Base-by-base conservation (phyloP, 2,797 vertebrate species). In the Fratercula arctica region DNA sequence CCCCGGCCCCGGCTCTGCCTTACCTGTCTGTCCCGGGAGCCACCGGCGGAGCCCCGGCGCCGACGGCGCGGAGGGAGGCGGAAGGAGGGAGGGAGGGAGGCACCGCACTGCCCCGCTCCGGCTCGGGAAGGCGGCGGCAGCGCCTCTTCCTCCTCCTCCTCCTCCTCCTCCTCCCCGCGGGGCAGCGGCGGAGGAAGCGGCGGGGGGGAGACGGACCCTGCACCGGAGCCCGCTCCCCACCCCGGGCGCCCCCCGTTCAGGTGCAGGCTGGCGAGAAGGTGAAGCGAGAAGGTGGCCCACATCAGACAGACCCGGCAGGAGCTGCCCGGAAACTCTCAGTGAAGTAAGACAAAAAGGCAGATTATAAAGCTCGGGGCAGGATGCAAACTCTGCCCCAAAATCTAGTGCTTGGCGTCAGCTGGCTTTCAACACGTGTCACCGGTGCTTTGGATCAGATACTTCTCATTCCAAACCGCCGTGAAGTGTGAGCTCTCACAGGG, bases 311-410 rank as follows among this genome's bases (percentile, higher is more conserved):
- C 4, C 24, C 9, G 15, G 39, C 13, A 5, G 53, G 61, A 84
- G 35, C 48, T 23, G 48, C 41, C 45, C 7, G 10, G 26, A 25
- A 64, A 31, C 29, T 2, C 24, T 4, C 5, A 7, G 24, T 8
- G 54, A 57, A 77, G 53, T 16, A 4, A 78, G 16, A 48, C n/a
- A n/a, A 50, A 83, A 66, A 41, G 17, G 20, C 21, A 46, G 33
- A 24, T 33, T 10, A 1, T 7, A 2, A 13, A 21, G 16, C 3
- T 41, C 1, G 2, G 24, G 60, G 16, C 39, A 17, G 21, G 29
- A 7, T 18, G 11, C 37, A 41, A 45, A 37, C 23, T 26, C 8
- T 26, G 9, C 24, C 19, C 20, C 37, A 15, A 63, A 66, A 31
- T 16, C 14, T 2, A 16, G 18, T 7, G 53, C 16, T 70, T 43